Base-by-base conservation (phyloP, 2,888 invertebrate genomes). In the Diogma glabrata region DNA sequence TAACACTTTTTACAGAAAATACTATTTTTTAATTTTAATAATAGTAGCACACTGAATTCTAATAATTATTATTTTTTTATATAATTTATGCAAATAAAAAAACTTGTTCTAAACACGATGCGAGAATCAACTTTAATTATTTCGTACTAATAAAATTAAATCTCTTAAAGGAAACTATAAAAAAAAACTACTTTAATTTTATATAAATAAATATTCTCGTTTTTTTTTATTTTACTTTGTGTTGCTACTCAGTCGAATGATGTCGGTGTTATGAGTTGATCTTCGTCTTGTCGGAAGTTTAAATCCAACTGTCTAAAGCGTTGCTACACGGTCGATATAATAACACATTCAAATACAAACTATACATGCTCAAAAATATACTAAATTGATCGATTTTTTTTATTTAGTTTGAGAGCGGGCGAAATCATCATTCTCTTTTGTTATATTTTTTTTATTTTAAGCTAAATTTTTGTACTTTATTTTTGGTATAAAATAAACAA, bases 251-350 rank as follows among this genome's bases (percentile, higher is more conserved):
- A 60, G 60, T 63, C 64, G 67, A 68, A 62, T 62, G 67, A 63
- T 67, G 66, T 64, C 64, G 69, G 64, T 65, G 63, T 64, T 67
- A 64, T 69, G 69, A 67, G 61, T 62, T 63, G 64, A 64, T 65
- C 62, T 65, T 63, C 63, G 60, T 62, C 58, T 60, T 61, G 63
- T 62, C 67, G 63, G 61, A 65, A 67, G 67, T 64, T 69, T 67
- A 64, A 65, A 64, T 65, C 59, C 62, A 62, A 45, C 40, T 49
- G 30, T 40, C 30, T 28, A 58, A 52, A 52, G 56, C 49, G 50
- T 33, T n/a, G 24, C 33, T 24, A 46, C 24, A 43, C 46, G 46
- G 46, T 24, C 24, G 46, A 46, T 46, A 46, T 24, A 24, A 46
- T 16, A 22, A 46, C 46, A n/a, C n/a, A n/a, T n/a, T n/a, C n/a